phyloP scores from a whole-genome alignment of 2,888 invertebrate genomes.

The Cabera pusaria region DNA sequence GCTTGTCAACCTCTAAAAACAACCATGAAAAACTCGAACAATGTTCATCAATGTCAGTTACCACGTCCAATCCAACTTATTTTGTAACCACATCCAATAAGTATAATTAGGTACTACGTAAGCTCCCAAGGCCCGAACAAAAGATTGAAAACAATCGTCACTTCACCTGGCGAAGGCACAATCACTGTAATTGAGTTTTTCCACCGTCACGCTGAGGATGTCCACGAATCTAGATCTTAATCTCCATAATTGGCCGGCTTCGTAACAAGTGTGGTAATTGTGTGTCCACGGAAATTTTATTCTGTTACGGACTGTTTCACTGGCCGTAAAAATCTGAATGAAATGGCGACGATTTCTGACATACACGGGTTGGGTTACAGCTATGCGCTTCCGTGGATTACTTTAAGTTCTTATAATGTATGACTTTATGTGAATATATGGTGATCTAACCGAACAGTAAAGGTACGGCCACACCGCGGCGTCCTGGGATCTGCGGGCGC shows the following conservation, averaged over 20 bases:
- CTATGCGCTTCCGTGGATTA: too few relatives aligned
- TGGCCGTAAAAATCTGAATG: conserved; percentile 13
- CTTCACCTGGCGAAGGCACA: conserved; percentile 44
- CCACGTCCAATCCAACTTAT: too few relatives aligned
- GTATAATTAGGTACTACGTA: too few relatives aligned
- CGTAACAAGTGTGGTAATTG: conserved; percentile 30
- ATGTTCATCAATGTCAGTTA: too few relatives aligned
- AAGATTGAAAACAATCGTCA: conserved; percentile 37
- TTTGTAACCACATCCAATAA: too few relatives aligned
- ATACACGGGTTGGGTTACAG: not conserved
- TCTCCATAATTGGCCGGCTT: conserved; percentile 54
- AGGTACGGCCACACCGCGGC: too few relatives aligned
- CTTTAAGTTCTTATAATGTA: too few relatives aligned
- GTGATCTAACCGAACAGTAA: too few relatives aligned
- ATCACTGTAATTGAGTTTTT: conserved; percentile 54
- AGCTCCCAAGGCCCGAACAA: conserved; percentile 3
- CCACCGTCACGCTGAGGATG: conserved; percentile 50
- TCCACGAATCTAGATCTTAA: conserved; percentile 49
- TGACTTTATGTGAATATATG: too few relatives aligned
- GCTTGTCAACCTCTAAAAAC: too few relatives aligned
- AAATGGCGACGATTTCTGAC: conserved; percentile 13
- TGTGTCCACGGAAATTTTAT: conserved; percentile 20
- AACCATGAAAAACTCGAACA: too few relatives aligned
- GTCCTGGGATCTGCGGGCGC: too few relatives aligned
- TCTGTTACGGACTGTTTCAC: conserved; percentile 19